These are phyloP conservation scores for Nansenia antarctica DNA, from an alignment of 2,113 vertebrate species.

Conservation along the genomic window DNA sequence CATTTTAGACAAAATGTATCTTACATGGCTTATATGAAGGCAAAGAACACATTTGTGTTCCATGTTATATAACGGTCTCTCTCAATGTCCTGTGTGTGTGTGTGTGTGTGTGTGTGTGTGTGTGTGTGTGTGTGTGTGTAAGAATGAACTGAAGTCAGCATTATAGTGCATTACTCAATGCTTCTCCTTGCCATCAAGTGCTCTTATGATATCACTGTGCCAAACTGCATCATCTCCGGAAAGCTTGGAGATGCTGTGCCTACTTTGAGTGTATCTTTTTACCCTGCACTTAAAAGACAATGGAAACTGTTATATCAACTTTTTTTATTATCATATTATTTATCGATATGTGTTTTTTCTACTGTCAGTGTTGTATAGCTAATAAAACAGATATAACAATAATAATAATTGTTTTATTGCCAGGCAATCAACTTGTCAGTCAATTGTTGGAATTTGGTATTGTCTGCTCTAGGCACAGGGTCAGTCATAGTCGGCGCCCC, in stretches of 20 bases:
- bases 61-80: background rate
- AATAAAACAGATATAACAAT: slow-evolving; percentile 62
- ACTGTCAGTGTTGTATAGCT: slow-evolving; percentile 30
- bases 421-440: too few species aligned
- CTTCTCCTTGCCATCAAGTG: slow-evolving; percentile 1
- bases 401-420: too few species aligned
- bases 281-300: slow-evolving; percentile 37
- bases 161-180: slow-evolving; percentile 1
- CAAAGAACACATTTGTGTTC: background rate
- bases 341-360: slow-evolving; percentile 44
- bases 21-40: slow-evolving; percentile 44
- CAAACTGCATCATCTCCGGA: background rate
- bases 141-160: slow-evolving; percentile 8
- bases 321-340: slow-evolving; percentile 33
- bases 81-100: background rate
- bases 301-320: slow-evolving; percentile 34
- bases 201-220: background rate
- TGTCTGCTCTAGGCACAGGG: too few species aligned
- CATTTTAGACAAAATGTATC: slow-evolving; percentile 46
- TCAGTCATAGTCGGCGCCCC: too few species aligned
- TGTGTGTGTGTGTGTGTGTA: background rate
- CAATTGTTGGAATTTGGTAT: too few species aligned
- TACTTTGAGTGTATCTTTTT: background rate
- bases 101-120: slow-evolving; percentile 3
- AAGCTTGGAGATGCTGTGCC: background rate